Percentiles rank a stretch among this genome's conserved stretches.
These are phyloP conservation scores for Bovichtus diacanthus DNA, from an alignment of 2,797 vertebrate genomes.

Conservation along the genomic window DNA sequence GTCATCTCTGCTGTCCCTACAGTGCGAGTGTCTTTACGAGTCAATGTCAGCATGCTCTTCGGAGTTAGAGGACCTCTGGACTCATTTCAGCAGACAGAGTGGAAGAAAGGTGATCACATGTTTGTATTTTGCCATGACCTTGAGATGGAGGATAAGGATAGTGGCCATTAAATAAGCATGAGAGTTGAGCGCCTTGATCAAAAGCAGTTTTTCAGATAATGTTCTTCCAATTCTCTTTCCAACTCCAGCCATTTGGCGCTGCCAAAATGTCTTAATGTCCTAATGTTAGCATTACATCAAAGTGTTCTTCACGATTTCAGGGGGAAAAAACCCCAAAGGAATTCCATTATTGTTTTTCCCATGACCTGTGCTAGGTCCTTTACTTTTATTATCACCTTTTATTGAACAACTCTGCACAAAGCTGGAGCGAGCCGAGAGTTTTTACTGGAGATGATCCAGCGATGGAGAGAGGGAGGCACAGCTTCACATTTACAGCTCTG, in stretches of 20 bases:
- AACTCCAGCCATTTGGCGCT: not conserved
- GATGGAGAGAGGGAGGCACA: not conserved
- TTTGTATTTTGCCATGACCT: not conserved
- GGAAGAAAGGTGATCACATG: not conserved
- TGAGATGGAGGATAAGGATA: not conserved
- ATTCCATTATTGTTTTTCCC: conserved; percentile 40
- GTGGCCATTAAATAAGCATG: not conserved
- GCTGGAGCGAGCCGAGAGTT: conserved; percentile 20
- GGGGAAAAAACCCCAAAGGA: conserved; percentile 33
- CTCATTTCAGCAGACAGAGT: conserved; percentile 6
- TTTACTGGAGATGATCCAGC: conserved; percentile 54
- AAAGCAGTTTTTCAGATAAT: not conserved
- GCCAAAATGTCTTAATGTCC: conserved; percentile 44
- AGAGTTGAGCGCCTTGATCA: conserved; percentile 6
- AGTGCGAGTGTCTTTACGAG: conserved; percentile 36
- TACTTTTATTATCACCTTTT: conserved; percentile 53
- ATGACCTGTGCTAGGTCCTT: conserved; percentile 23
- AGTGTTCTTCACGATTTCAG: conserved; percentile 4
- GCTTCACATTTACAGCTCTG: conserved; percentile 45
- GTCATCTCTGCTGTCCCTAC: conserved; percentile 38
- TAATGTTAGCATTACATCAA: conserved; percentile 27
- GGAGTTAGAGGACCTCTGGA: conserved; percentile 1
- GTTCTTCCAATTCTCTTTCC: not conserved
- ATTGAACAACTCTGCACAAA: conserved; percentile 44
- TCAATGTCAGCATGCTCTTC: conserved; percentile 27